Conservation (phyloP, 2,113 vertebrate species). For the Lagenorhynchus albirostris region DNA sequence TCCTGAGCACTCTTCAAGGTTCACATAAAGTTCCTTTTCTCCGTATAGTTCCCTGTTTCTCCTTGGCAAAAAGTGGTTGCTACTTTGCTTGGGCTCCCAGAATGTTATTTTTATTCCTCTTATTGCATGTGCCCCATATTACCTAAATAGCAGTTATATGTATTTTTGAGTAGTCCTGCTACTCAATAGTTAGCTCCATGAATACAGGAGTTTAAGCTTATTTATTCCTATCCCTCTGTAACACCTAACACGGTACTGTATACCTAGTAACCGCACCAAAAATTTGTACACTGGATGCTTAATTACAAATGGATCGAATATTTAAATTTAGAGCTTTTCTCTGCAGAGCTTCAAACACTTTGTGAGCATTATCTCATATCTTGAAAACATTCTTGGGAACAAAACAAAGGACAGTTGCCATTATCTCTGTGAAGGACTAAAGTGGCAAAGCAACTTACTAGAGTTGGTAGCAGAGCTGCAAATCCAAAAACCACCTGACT, state of each 20-base stretch:
- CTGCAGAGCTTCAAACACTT: background rate
- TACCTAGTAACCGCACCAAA: background rate
- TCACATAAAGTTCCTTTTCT: constrained; percentile 7
- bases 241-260: background rate
- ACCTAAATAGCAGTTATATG: background rate
- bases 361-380: background rate
- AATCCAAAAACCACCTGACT: background rate
- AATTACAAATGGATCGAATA: background rate
- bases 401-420: background rate
- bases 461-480: background rate
- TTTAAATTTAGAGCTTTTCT: constrained; percentile 6
- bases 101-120: background rate
- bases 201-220: background rate
- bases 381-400: background rate
- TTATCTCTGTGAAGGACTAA: constrained; percentile 9
- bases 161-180: background rate
- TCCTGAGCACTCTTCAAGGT: background rate
- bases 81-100: background rate
- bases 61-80: background rate
- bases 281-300: background rate
- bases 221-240: background rate
- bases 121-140: background rate
- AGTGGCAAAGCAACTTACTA: background rate
- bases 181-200: background rate
- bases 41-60: background rate